These are phyloP conservation scores for Blastobasis lacticolella DNA, from an alignment of 2,888 invertebrate genomes.

Conservation along the genomic window DNA sequence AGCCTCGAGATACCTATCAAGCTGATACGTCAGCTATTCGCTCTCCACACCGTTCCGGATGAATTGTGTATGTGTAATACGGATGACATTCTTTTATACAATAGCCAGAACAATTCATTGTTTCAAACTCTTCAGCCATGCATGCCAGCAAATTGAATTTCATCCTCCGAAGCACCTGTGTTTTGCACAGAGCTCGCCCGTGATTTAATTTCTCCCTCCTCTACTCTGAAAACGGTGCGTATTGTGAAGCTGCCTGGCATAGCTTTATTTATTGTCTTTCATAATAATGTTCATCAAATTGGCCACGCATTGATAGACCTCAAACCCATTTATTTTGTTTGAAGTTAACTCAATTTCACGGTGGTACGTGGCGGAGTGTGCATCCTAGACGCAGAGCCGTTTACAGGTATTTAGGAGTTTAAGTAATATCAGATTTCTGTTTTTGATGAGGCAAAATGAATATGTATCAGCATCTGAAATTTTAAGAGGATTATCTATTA, in stretches of 20 bases:
- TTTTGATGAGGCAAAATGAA: too few species aligned
- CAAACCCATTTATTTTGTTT: constrained; percentile 41
- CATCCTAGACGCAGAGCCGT: background rate
- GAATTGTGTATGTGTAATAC: too few species aligned
- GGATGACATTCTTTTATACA: too few species aligned
- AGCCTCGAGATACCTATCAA: too few species aligned
- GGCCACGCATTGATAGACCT: constrained; percentile 25
- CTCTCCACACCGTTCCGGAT: too few species aligned
- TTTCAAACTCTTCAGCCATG: too few species aligned
- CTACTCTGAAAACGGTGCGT: background rate
- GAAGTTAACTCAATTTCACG: constrained; percentile 54
- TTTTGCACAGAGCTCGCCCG: background rate
- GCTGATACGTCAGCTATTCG: too few species aligned
- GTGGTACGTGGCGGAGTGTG: constrained; percentile 16
- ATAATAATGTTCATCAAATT: constrained; percentile 21
- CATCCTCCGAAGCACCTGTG: background rate
- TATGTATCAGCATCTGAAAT: too few species aligned
- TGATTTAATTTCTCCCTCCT: background rate
- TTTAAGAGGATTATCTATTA: too few species aligned
- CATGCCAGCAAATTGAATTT: background rate
- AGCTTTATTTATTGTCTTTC: constrained; percentile 20
- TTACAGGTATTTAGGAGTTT: background rate
- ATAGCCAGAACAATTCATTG: too few species aligned
- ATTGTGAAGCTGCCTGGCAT: background rate
- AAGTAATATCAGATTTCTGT: too few species aligned